A percentile compares a stretch with the other conserved stretches of the same genome.
Evolutionary conservation across 2,113 vertebrate species (phyloP).

Genomic region (Tragelaphus imberbis): DNA sequence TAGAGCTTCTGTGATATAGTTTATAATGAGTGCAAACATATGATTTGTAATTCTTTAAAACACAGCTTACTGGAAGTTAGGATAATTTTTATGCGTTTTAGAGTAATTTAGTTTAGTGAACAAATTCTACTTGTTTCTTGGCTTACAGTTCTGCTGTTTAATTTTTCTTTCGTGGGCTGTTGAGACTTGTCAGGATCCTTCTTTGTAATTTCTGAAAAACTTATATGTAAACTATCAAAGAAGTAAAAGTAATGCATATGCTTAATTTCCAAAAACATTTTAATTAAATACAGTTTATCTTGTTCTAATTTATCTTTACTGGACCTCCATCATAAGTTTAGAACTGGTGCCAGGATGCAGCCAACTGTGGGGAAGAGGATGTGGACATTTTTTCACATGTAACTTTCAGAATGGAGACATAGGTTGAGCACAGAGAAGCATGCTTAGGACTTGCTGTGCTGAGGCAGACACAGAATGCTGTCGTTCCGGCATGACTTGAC

Average conservation of each 20-base stretch:
- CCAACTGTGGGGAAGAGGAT: rapidly evolving
- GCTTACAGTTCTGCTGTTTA: neutral
- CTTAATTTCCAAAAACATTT: neutral
- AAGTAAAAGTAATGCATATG: neutral
- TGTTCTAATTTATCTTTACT: neutral
- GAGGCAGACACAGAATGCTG: neutral
- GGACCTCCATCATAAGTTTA: neutral
- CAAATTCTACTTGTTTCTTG: neutral
- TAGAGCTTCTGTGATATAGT: neutral
- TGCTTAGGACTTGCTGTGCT: neutral
- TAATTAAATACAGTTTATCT: neutral
- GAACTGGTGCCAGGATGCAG: neutral
- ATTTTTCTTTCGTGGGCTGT: neutral
- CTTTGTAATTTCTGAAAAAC: neutral
- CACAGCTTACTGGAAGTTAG: neutral
- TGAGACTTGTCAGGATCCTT: neutral
- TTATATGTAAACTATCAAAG: neutral
- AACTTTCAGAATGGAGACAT: neutral
- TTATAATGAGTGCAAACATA: neutral
- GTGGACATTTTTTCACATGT: rapidly evolving
- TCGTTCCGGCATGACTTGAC: rapidly evolving
- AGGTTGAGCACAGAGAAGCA: neutral
- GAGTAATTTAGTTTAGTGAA: neutral
- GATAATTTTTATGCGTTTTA: neutral
- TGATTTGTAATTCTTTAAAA: neutral